Base-by-base conservation (phyloP, 2,888 invertebrate species). In the Syritta pipiens region DNA sequence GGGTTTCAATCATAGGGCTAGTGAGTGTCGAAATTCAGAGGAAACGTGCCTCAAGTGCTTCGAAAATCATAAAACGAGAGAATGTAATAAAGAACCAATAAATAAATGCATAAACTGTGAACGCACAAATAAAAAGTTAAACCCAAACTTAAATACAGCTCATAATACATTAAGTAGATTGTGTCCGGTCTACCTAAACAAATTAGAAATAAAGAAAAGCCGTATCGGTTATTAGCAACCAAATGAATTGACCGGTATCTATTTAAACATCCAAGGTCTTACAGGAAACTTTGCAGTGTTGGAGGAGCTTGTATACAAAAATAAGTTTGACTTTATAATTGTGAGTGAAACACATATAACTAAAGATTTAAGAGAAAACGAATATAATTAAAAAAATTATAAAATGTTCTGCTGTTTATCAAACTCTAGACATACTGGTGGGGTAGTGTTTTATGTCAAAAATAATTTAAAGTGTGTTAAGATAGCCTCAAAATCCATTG, bases 271-370 rank as follows among this genome's bases (percentile, higher is more conserved):
- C 3, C 28, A 40, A 40, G 40, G 49, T 19, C 12, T 62, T 4
- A 40, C 28, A 9, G 49, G 37, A 5, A 48, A 49, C 9, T 49
- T 62, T 46, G 40, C 30, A 19, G 10, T 32, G 2, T 14, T 53
- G n/a, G 44, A 59, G 35, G 20, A 30, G n/a, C 28, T 57, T 10
- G 28, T 26, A 7, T 9, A 57, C 1, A 30, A 30, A n/a, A 35
- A 46, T 30, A 28, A 42, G 7, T 42, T 28, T 53, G 63, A 63
- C 12, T 28, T 63, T 42, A 32, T 44, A 20, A 14, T 63, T 10
- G 14, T 51, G 10, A 53, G 35, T 32, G 53, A 53, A 53, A 44
- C 53, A 6, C 53, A 53, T 30, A 19, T 55, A n/a, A 67, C 65
- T 6, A 19, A 12, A 2, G 24, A 53, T 35, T 55, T 55, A 14